These are phyloP conservation scores for Lanistes nyassanus DNA, from an alignment of 1,140 invertebrate genomes.

Conservation along the genomic window DNA sequence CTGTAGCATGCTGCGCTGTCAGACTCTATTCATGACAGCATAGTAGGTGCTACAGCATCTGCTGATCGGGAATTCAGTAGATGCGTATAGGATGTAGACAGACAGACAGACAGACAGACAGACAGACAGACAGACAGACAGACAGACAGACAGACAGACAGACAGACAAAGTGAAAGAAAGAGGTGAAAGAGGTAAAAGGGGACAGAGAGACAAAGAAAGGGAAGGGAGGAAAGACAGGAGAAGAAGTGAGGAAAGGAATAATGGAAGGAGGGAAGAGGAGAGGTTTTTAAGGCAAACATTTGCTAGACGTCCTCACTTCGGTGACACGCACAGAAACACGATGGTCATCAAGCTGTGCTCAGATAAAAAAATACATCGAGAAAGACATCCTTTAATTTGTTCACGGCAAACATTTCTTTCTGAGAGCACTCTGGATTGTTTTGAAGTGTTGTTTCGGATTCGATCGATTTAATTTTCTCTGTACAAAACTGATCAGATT, in stretches of 20 bases:
- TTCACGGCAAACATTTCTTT: neutral
- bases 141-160: conserved; percentile 3
- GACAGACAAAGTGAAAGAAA: conserved; percentile 8
- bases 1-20: neutral
- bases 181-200: conserved; percentile 5
- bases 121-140: too few relatives aligned
- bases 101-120: neutral
- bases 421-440: neutral
- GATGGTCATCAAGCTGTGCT: neutral
- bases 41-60: too few relatives aligned
- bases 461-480: neutral
- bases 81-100: too few relatives aligned
- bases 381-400: neutral
- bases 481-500: neutral
- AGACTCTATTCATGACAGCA: too few relatives aligned
- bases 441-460: neutral
- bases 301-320: neutral
- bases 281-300: neutral
- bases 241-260: neutral
- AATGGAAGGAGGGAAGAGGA: neutral
- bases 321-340: neutral
- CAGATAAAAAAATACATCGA: neutral
- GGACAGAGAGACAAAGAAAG: neutral
- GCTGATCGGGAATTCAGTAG: too few relatives aligned
- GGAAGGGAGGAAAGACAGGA: neutral